Evolutionary conservation across 2,113 vertebrate genomes (phyloP), one percentile per base, ranked within the genome.

Genomic region (Puffinus mauretanicus): DNA sequence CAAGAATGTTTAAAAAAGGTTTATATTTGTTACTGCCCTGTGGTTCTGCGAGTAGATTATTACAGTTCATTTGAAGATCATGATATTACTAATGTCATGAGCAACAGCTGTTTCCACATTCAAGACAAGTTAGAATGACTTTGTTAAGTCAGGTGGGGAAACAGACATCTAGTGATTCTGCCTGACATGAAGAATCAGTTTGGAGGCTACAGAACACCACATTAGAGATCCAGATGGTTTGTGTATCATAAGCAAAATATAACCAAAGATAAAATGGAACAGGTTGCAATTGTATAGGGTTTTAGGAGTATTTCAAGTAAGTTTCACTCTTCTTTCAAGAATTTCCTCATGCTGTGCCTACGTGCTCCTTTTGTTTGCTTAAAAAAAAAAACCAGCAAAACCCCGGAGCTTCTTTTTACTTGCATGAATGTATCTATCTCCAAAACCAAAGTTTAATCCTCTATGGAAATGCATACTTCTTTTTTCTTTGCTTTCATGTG

Each of bases 131-230:
- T 88, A 20, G 8, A 88, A 86, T 66, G 46, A 73, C 54, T 78
- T 16, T 0, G 8, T 78, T 88, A 81, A 80, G 60, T 60, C 44
- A 66, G 38, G 18, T 77, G 72, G n/a, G 36, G 36, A 71, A 85
- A 66, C 32, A 82, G 49, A 60, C 27, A 55, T 73, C 17, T 62
- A 42, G 71, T 30, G 15, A 51, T 82, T 83, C 77, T 94, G 18
- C 71, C 46, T 82, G 27, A 58, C 46, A 34, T 46, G 47, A 64
- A 60, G 30, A 86, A 89, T 84, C n/a, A 34, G 26, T 66, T 71
- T 93, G 62, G 47, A 96, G 30, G 66, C 58, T 97, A 80, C 96
- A 98, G 93, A 97, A 93, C 30, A 64, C 26, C 55, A 44, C 34
- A 60, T 40, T 78, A 94, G 81, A 96, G 70, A 82, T 91, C 75